Conservation (phyloP, 2,888 invertebrate genomes). For the Spisula subtruncata region DNA sequence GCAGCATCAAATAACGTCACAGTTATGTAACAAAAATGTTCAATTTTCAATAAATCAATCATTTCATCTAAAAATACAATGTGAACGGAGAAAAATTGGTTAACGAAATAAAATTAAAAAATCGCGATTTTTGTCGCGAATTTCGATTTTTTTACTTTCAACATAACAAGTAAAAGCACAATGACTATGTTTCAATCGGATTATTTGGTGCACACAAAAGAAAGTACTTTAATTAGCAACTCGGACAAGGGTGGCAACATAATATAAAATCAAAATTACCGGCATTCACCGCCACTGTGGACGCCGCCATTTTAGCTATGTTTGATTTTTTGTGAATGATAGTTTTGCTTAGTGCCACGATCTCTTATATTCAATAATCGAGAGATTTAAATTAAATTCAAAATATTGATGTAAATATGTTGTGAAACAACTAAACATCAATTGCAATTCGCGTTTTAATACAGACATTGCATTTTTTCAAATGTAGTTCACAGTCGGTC, state of each 20-base stretch:
- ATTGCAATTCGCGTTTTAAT: background rate
- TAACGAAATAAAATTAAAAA: too few relatives aligned
- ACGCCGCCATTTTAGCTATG: conserved; percentile 67
- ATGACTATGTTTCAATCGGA: background rate
- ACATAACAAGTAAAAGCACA: background rate
- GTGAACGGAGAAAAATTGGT: too few relatives aligned
- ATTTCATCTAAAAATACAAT: too few relatives aligned
- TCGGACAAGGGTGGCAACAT: background rate
- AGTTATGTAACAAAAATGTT: background rate
- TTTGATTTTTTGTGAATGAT: conserved; percentile 14
- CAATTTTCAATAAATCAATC: too few relatives aligned
- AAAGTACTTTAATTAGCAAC: too few relatives aligned
- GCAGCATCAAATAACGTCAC: background rate
- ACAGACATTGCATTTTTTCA: background rate
- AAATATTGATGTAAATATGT: too few relatives aligned
- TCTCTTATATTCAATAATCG: too few relatives aligned
- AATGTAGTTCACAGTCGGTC: background rate
- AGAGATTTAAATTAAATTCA: too few relatives aligned
- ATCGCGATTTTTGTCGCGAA: too few relatives aligned
- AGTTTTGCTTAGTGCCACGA: background rate
- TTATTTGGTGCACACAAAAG: too few relatives aligned
- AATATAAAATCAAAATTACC: conserved; percentile 66
- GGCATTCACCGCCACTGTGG: conserved; percentile 81
- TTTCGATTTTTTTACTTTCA: background rate
- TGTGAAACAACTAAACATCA: background rate